phyloP scores from a whole-genome alignment of 2,113 vertebrate species.

The Pyrgilauda ruficollis region DNA sequence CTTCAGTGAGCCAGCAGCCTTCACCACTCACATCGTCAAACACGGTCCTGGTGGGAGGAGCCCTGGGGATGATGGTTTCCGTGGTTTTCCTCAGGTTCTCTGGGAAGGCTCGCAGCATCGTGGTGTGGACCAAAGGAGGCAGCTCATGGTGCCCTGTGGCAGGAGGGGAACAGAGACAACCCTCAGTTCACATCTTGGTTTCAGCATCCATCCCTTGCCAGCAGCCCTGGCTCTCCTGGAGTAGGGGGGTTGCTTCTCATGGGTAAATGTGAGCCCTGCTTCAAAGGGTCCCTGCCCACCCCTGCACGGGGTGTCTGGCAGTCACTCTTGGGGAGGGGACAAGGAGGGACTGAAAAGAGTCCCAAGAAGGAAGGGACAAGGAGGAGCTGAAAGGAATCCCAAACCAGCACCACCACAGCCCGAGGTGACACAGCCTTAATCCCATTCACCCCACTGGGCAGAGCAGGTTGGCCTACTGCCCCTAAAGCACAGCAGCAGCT shows the following conservation, averaged over 20 bases:
- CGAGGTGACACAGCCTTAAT: background rate
- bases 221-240: background rate
- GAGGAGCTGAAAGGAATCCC: too few relatives aligned
- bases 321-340: background rate
- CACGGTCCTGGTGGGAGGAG: background rate
- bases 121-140: slow-evolving; percentile 90
- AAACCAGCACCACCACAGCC: accelerated
- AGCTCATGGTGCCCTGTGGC: slow-evolving; percentile 87
- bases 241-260: accelerated
- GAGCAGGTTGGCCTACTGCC: accelerated
- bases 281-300: background rate
- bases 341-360: background rate
- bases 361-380: background rate
- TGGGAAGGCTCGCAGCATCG: slow-evolving; percentile 88
- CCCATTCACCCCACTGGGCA: too few relatives aligned
- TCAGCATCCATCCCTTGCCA: background rate
- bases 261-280: accelerated
- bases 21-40: slow-evolving; percentile 61
- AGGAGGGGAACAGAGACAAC: background rate
- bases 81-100: slow-evolving; percentile 72
- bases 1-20: background rate
- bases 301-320: accelerated
- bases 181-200: background rate
- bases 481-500: background rate
- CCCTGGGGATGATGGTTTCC: slow-evolving; percentile 74